These are phyloP conservation scores for Ivindomyrus marchei DNA, from an alignment of 2,113 vertebrate species.

Conservation along the genomic window DNA sequence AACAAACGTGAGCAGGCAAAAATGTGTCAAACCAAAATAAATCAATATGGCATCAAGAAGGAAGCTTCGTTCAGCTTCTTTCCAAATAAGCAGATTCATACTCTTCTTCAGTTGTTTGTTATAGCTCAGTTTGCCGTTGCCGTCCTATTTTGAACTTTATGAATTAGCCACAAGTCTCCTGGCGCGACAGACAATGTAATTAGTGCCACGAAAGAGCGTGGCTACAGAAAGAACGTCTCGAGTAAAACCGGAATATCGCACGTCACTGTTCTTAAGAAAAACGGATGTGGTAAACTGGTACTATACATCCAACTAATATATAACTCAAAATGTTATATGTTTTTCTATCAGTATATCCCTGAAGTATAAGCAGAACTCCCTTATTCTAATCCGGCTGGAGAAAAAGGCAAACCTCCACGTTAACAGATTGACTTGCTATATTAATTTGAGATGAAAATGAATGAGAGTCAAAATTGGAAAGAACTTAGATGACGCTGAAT, in stretches of 20 bases:
- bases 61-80: neutral
- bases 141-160: neutral
- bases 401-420: conserved; percentile 35
- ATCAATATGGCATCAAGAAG: neutral
- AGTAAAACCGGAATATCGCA: neutral
- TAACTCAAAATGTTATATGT: neutral
- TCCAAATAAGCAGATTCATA: neutral
- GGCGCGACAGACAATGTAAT: neutral
- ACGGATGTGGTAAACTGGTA: neutral
- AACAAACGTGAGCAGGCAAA: neutral
- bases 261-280: neutral
- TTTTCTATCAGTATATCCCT: neutral
- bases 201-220: neutral
- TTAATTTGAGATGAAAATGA: conserved; percentile 46
- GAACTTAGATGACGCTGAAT: conserved; percentile 15
- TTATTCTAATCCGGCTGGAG: conserved; percentile 19
- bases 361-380: conserved; percentile 22
- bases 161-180: conserved; percentile 8
- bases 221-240: neutral
- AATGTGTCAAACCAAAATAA: neutral
- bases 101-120: neutral
- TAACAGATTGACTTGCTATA: conserved; percentile 34
- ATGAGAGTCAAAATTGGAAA: conserved; percentile 40
- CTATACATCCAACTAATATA: neutral
- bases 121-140: neutral